Percentiles rank a stretch among this genome's conserved stretches.
phyloP scores from a whole-genome alignment of 2,113 vertebrate genomes.

The Charina bottae region DNA sequence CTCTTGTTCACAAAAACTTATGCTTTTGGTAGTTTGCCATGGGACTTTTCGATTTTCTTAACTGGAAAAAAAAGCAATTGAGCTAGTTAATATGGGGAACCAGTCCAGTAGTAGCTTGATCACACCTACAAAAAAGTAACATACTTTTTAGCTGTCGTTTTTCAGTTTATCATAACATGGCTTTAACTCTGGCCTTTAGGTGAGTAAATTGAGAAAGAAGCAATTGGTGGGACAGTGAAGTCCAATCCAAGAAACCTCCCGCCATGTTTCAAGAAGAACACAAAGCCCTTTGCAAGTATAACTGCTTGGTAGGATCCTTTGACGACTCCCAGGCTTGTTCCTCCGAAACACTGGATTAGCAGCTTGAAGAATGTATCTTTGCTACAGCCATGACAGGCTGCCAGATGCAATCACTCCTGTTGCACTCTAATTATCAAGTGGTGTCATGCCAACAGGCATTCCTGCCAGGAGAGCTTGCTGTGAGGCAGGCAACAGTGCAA shows the following conservation, averaged over 20 bases:
- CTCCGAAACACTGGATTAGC: slow-evolving; percentile 18
- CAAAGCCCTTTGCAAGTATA: slow-evolving; percentile 1
- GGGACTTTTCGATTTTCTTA: not conserved
- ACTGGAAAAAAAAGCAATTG: not conserved
- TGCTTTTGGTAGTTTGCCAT: not conserved
- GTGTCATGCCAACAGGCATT: slow-evolving; percentile 8
- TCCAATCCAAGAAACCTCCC: not conserved
- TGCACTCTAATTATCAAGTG: slow-evolving; percentile 27
- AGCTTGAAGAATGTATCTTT: slow-evolving; percentile 12
- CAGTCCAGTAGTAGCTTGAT: not conserved
- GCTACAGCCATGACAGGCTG: slow-evolving; percentile 12
- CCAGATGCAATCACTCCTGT: slow-evolving; percentile 29
- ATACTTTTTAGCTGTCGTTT: not conserved
- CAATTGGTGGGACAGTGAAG: not conserved
- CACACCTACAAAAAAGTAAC: not conserved
- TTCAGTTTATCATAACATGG: too few relatives aligned
- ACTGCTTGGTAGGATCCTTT: not conserved
- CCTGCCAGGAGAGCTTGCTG: slow-evolving; percentile 16
- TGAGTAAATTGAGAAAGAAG: not conserved
- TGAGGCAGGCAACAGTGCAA: not conserved
- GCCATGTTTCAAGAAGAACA: not conserved
- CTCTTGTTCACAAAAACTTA: not conserved
- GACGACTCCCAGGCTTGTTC: not conserved
- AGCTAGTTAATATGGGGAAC: not conserved
- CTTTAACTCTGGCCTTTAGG: not conserved